phyloP scores from a whole-genome alignment of 2,888 invertebrate species.

The Limenitis camilla region DNA sequence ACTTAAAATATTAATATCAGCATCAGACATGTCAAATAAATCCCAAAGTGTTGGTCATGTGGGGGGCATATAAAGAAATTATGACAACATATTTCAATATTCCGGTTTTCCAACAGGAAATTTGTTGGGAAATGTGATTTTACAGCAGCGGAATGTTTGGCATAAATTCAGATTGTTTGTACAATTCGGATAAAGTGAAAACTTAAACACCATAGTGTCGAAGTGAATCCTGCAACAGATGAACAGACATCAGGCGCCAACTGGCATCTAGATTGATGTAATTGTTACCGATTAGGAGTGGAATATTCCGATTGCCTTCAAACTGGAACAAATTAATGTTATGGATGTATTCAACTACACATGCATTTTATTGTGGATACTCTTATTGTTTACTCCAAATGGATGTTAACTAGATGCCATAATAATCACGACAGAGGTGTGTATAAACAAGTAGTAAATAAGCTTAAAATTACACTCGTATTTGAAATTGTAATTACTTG shows the following conservation, averaged over 20 bases:
- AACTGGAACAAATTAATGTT: constrained; percentile 18
- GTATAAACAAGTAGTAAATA: background rate
- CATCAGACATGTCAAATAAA: too few species aligned
- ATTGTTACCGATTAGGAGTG: constrained; percentile 50
- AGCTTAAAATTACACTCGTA: constrained; percentile 2
- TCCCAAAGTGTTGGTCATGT: too few species aligned
- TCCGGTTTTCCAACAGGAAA: too few species aligned
- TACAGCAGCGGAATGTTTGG: too few species aligned
- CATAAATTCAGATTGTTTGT: too few species aligned
- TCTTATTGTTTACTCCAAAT: constrained; percentile 20
- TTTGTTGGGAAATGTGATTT: too few species aligned
- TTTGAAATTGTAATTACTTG: background rate
- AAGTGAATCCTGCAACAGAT: background rate
- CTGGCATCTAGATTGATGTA: constrained; percentile 47
- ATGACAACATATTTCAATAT: too few species aligned
- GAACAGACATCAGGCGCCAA: constrained; percentile 29
- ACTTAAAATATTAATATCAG: too few species aligned
- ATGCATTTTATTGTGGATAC: constrained; percentile 6
- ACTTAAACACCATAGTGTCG: background rate
- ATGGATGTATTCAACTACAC: constrained; percentile 16
- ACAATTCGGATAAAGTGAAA: too few species aligned
- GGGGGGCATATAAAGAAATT: too few species aligned
- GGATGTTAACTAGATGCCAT: constrained; percentile 19
- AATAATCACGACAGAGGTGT: constrained; percentile 5
- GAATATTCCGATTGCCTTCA: constrained; percentile 56